Evolutionary conservation across 2,113 vertebrate species (phyloP).

Genomic region (Peromyscus leucopus): DNA sequence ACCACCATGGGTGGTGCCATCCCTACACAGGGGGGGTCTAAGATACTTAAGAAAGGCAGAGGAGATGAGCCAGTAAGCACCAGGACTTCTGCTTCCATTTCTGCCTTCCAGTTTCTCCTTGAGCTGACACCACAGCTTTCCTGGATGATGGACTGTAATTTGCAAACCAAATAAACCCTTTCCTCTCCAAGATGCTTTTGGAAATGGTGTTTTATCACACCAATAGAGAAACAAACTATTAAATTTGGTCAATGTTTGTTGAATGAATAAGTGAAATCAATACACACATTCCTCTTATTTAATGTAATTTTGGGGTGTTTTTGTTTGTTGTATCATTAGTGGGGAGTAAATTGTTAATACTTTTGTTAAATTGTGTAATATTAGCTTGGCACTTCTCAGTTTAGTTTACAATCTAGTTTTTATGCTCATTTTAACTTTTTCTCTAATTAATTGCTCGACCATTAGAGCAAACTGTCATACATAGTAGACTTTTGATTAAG

Average conservation of each 20-base stretch:
- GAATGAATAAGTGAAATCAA: conserved; percentile 11
- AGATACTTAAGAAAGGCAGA: not conserved
- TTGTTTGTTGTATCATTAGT: not conserved
- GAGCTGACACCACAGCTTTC: not conserved
- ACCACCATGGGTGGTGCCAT: not conserved
- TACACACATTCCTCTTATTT: not conserved
- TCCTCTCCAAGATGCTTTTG: not conserved
- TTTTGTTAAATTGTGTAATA: not conserved
- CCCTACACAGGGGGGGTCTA: not conserved
- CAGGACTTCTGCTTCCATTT: not conserved
- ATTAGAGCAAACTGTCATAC: conserved; percentile 38
- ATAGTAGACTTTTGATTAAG: conserved; percentile 66
- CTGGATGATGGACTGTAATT: not conserved
- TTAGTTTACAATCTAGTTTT: conserved; percentile 25
- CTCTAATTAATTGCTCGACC: conserved; percentile 18
- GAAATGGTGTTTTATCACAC: not conserved
- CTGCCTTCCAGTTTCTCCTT: not conserved
- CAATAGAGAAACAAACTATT: not conserved
- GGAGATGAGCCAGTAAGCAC: not conserved
- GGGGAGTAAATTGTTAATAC: not conserved
- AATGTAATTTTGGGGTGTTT: not conserved
- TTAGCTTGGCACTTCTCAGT: not conserved
- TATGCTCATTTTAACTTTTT: conserved; percentile 22
- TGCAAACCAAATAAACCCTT: not conserved
- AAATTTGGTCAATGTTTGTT: conserved; percentile 2